These are phyloP conservation scores for Trimorus sp. DNA, from an alignment of 2,888 invertebrate species.

Conservation along the genomic window DNA sequence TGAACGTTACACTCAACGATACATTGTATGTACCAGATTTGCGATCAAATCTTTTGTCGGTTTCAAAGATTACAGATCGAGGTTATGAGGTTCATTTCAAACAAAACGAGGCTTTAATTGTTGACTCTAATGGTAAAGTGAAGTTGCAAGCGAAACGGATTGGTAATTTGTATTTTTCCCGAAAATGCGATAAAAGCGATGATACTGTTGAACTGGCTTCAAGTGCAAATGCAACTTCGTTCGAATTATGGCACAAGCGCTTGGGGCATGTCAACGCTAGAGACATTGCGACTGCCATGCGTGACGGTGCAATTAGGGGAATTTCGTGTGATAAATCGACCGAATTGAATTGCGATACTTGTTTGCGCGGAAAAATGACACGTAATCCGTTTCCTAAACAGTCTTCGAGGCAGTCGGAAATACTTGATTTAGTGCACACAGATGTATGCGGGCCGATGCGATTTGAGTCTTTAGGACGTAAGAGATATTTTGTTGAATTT, in stretches of 20 bases:
- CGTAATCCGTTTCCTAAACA: constrained; percentile 39
- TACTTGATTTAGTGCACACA: too few relatives aligned
- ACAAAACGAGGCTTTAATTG: not conserved
- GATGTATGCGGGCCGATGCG: too few relatives aligned
- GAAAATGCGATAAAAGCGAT: not conserved
- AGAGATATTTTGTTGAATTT: too few relatives aligned
- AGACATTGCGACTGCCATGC: constrained; percentile 37
- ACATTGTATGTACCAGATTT: constrained; percentile 22
- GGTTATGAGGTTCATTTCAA: constrained; percentile 13
- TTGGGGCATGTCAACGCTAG: constrained; percentile 57
- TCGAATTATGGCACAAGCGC: constrained; percentile 48
- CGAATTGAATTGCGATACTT: constrained; percentile 11
- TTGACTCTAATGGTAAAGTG: not conserved
- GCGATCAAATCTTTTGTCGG: constrained; percentile 21
- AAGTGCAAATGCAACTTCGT: not conserved
- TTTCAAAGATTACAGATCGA: constrained; percentile 29
- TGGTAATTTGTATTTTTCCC: not conserved
- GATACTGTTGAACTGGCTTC: not conserved
- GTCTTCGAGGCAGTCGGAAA: constrained; percentile 9
- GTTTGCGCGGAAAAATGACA: not conserved
- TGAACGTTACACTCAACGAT: constrained; percentile 1
- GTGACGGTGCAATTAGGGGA: constrained; percentile 32
- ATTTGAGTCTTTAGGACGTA: too few relatives aligned
- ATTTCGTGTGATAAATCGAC: not conserved
- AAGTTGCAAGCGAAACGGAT: not conserved